These are phyloP conservation scores for Eclectus roratus DNA, from an alignment of 2,113 vertebrate species.

Conservation along the genomic window DNA sequence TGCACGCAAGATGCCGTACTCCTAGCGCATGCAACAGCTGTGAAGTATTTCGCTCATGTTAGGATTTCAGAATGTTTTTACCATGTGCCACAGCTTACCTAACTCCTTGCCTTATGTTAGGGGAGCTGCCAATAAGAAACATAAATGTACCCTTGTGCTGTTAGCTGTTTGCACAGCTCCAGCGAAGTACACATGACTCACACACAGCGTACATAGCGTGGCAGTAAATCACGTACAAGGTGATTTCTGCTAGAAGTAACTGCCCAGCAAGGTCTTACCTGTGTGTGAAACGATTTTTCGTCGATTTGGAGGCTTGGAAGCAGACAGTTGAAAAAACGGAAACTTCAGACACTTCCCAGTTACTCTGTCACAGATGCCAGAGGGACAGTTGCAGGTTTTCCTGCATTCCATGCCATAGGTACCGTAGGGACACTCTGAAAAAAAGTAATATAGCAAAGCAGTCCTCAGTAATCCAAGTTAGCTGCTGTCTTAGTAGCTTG, in stretches of 20 bases:
- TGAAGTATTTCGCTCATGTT: not conserved
- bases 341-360: constrained; percentile 90
- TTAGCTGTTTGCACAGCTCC: not conserved
- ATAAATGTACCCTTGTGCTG: not conserved
- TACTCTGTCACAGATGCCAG: constrained; percentile 90
- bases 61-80: not conserved
- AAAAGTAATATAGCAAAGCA: not conserved
- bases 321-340: constrained; percentile 85
- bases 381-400: constrained; percentile 88
- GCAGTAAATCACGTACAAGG: not conserved
- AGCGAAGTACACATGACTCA: not conserved
- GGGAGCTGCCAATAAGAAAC: not conserved
- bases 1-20: not conserved
- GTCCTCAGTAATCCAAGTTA: not conserved
- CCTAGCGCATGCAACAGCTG: not conserved
- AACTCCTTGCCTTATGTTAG: not conserved
- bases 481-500: not conserved
- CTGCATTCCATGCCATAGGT: constrained; percentile 92
- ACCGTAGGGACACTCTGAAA: constrained; percentile 90
- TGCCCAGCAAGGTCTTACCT: constrained; percentile 71
- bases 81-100: not conserved
- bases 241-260: not conserved
- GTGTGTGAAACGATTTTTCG: constrained; percentile 72
- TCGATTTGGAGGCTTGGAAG: constrained; percentile 70
- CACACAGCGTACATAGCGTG: fast-evolving